Conservation (phyloP, 2,113 vertebrate species). For the Misgurnus mizolepis region DNA sequence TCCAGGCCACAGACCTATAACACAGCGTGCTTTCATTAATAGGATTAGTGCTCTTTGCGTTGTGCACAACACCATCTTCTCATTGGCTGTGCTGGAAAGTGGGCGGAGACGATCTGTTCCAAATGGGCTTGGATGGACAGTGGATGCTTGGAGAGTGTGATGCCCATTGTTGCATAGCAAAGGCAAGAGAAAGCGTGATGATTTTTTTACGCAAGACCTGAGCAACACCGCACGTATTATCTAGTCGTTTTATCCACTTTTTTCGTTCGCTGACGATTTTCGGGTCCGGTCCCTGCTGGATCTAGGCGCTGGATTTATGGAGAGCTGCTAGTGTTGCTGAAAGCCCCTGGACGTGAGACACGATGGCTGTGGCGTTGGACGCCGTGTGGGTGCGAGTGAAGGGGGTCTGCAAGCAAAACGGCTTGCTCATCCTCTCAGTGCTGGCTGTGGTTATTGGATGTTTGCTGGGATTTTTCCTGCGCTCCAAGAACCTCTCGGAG, state of each 20-base stretch:
- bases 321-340: constrained; percentile 71
- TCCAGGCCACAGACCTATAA: constrained; percentile 80
- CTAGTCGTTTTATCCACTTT: not conserved
- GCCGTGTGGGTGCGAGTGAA: constrained; percentile 84
- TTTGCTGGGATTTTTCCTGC: constrained; percentile 93
- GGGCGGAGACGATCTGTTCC: constrained; percentile 54
- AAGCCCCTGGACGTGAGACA: constrained; percentile 40
- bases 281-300: constrained; percentile 41
- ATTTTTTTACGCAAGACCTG: constrained; percentile 39
- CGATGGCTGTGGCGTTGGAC: constrained; percentile 85
- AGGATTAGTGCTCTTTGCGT: constrained; percentile 85
- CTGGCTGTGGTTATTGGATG: constrained; percentile 92
- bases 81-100: constrained; percentile 72
- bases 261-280: not conserved
- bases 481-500: constrained; percentile 86
- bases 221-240: constrained; percentile 24
- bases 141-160: constrained; percentile 67
- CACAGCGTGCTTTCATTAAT: constrained; percentile 82
- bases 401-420: constrained; percentile 90
- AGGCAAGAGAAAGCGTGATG: constrained; percentile 44
- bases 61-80: constrained; percentile 73
- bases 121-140: constrained; percentile 63
- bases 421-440: constrained; percentile 94
- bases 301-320: constrained; percentile 68
- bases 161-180: constrained; percentile 65